Evolutionary conservation across 2,113 vertebrate species (phyloP).

Genomic region (Microtus richardsoni): DNA sequence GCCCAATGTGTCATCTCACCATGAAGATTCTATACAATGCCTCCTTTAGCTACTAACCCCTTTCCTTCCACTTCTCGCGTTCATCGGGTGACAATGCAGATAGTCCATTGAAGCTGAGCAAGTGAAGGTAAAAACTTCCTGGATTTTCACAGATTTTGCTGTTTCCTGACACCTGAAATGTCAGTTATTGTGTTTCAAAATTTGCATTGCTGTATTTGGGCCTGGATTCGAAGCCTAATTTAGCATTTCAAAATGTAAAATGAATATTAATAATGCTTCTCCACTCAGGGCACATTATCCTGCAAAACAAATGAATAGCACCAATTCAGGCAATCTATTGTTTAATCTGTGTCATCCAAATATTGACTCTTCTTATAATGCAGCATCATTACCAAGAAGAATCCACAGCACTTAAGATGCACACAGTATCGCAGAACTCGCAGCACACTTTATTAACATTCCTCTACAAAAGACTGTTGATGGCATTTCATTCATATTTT

Average conservation of each 20-base stretch:
- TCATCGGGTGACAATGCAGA: too few relatives aligned
- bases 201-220: conserved; percentile 37
- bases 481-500: conserved; percentile 65
- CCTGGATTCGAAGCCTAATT: conserved; percentile 36
- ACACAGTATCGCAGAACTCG: neutral
- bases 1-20: neutral
- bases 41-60: neutral
- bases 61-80: neutral
- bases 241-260: conserved; percentile 47
- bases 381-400: conserved; percentile 53
- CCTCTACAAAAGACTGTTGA: conserved; percentile 6
- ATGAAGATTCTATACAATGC: neutral
- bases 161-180: conserved; percentile 28
- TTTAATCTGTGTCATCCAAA: conserved; percentile 64
- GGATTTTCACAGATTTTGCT: neutral
- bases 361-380: conserved; percentile 45
- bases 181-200: conserved; percentile 22
- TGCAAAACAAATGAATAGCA: conserved; percentile 53
- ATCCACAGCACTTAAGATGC: conserved; percentile 45
- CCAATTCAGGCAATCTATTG: conserved; percentile 58
- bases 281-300: conserved; percentile 11
- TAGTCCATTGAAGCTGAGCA: neutral
- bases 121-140: neutral
- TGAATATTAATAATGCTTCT: conserved; percentile 58
- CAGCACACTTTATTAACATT: conserved; percentile 56